Evolutionary conservation across 2,888 invertebrate genomes (phyloP).

Genomic region (Lycaena phlaeas): DNA sequence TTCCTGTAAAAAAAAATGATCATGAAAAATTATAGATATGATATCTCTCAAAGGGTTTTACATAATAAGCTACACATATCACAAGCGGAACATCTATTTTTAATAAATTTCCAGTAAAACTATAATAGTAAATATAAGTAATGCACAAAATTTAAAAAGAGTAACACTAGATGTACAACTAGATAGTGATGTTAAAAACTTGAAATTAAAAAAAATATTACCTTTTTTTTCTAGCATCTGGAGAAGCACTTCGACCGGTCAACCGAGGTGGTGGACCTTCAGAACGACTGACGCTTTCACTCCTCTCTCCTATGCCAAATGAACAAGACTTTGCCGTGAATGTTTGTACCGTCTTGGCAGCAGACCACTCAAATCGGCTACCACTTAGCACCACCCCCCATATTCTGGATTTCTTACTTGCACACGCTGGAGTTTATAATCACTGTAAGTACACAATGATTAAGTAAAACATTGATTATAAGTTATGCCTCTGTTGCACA

Average conservation of each 20-base stretch:
- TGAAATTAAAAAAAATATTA: constrained; percentile 13
- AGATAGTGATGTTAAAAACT: too few relatives aligned
- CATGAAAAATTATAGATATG: too few relatives aligned
- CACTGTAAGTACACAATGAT: constrained; percentile 88
- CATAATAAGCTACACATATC: too few relatives aligned
- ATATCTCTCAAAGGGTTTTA: too few relatives aligned
- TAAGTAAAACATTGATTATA: too few relatives aligned
- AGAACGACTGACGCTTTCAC: constrained; percentile 89
- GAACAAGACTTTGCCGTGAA: constrained; percentile 99
- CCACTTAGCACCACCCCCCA: constrained; percentile 89
- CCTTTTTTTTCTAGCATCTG: constrained; percentile 40
- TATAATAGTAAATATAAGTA: too few relatives aligned
- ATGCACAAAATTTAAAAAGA: constrained; percentile 6
- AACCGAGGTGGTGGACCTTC: constrained; percentile 63
- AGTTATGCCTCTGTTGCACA: too few relatives aligned
- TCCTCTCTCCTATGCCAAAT: constrained; percentile 96
- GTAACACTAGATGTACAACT: too few relatives aligned
- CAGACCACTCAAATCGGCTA: constrained; percentile 91
- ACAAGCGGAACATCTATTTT: too few relatives aligned
- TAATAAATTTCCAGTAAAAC: too few relatives aligned
- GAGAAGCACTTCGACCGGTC: constrained; percentile 43
- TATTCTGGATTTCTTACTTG: constrained; percentile 89
- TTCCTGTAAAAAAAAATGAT: too few relatives aligned
- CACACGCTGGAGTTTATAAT: constrained; percentile 95
- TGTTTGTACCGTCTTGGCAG: constrained; percentile 95